Evolutionary conservation across 2,797 vertebrate genomes (phyloP).

Genomic region (Coluber constrictor): DNA sequence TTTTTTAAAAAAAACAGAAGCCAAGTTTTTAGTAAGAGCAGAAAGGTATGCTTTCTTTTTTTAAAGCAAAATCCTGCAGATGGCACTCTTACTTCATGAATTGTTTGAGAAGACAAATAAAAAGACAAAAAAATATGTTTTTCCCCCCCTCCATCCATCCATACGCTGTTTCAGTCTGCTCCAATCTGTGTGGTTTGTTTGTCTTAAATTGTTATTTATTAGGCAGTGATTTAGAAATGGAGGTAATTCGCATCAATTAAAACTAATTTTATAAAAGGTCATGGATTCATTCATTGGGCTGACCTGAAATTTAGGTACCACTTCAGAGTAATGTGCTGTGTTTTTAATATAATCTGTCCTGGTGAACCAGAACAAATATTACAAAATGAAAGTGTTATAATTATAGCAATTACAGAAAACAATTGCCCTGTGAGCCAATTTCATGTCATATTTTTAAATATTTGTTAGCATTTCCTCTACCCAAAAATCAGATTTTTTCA

Average conservation of each 20-base stretch:
- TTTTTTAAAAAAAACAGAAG: slow-evolving; percentile 16
- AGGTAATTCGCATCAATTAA: slow-evolving; percentile 14
- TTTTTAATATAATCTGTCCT: neutral
- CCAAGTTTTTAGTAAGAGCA: slow-evolving; percentile 4
- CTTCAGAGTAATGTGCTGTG: neutral
- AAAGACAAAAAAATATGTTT: neutral
- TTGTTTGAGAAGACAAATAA: neutral
- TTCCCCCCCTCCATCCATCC: neutral
- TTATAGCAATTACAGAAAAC: neutral
- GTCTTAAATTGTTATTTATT: slow-evolving; percentile 39
- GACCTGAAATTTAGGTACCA: neutral
- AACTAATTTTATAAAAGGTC: slow-evolving; percentile 32
- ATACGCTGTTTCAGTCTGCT: neutral
- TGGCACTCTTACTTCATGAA: slow-evolving; percentile 69
- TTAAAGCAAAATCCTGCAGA: slow-evolving; percentile 65
- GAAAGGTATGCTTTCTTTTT: neutral
- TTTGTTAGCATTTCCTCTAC: neutral
- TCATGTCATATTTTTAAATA: neutral
- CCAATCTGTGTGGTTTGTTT: slow-evolving; percentile 1
- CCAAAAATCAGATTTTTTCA: neutral
- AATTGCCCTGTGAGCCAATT: neutral
- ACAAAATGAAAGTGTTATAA: neutral
- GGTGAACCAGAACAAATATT: neutral
- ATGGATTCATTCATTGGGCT: slow-evolving; percentile 6
- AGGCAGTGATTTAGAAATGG: neutral